Base-by-base conservation (phyloP, 2,888 invertebrate species). In the Alviniconcha strummeri region DNA sequence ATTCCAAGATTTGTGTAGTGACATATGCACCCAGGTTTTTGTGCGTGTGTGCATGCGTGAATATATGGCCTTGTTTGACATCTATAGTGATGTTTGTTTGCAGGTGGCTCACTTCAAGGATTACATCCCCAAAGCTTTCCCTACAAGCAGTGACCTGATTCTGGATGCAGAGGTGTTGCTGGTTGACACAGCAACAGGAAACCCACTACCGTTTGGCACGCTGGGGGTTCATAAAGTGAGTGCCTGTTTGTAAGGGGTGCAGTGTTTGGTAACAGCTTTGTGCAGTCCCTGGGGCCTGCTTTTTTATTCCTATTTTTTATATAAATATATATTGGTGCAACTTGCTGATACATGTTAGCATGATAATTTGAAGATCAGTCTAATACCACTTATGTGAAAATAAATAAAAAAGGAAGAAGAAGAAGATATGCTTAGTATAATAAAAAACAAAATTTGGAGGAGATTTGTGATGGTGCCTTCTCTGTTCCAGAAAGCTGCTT, bases 151-250 rank as follows among this genome's bases (percentile, higher is more conserved):
- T 82, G 97, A 98, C 93, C 94, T 99, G 89, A 97, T 99, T 89
- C 94, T 99, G 55, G 98, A 99, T 94, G 96, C 97, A 15, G 98
- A 99, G 94, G 97, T 99, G 77, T 95, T 99, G 74, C 95, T 98
- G 95, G 96, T 98, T 13, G 97, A 98, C 93, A 96, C 96, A 0
- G 95, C 95, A 67, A 97, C 97, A 0, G 96, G 94, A 96, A 96
- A 96, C 89, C 97, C 98, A 0, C 95, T 99, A 86, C 98, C 98
- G 0, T 99, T 99, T 94, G 98, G 98, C 56, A 96, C 97, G 4
- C 95, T 99, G 72, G 98, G 98, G 5, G 95, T 96, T 9, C 98
- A 99, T 92, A 98, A 98, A 94, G 95, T 95, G 90, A 85, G 88
- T 57, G 52, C 6, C n/a, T 69, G 6, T 69, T 17, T 69, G 64